Base-by-base conservation (phyloP, 2,888 invertebrate species). In the Holacanthella duospinosa region DNA sequence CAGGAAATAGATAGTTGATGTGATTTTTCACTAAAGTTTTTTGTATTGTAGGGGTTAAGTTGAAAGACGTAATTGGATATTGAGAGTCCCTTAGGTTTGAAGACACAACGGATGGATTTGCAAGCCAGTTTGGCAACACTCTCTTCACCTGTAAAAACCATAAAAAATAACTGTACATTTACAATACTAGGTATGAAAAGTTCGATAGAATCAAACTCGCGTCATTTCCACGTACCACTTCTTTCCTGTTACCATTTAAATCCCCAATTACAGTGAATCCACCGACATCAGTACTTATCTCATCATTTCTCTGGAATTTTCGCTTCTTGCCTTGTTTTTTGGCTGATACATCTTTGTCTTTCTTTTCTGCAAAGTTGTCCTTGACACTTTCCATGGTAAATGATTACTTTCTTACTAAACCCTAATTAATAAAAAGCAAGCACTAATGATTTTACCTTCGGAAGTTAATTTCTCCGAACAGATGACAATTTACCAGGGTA, bases 61-160 rank as follows among this genome's bases (percentile, higher is more conserved):
- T 83, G 60, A 79, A 75, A 59, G 86, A 78, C 43, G 83, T 79
- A 55, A 84, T 79, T 74, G 78, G 78, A 66, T 78, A 78, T 60
- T 80, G 77, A 44, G 82, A 76, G 64, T 82, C 79, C 74, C 83
- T 80, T 58, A 91, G 79, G 75, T 86, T 84, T 21, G 85, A 84
- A n/a, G 88, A 84, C 63, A 95, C 84, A 58, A 87, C 78, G 53
- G 84, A 83, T 2, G 95, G 91, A 75, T 88, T 82, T 1, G 88
- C 83, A 43, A 96, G 77, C 95, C 95, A 96, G 68, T 86, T 81
- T 1, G 95, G 94, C 55, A 95, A 78, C 4, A 90, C 84, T 76
- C 90, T 80, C 74, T 86, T 83, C 0, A 89, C 85, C 75, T 78
- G 63, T 43, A 66, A 62, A 59, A 59, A 48, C 57, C 56, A 65